phyloP scores from a whole-genome alignment of 2,888 invertebrate genomes.

The Nephrotoma guestfalica region DNA sequence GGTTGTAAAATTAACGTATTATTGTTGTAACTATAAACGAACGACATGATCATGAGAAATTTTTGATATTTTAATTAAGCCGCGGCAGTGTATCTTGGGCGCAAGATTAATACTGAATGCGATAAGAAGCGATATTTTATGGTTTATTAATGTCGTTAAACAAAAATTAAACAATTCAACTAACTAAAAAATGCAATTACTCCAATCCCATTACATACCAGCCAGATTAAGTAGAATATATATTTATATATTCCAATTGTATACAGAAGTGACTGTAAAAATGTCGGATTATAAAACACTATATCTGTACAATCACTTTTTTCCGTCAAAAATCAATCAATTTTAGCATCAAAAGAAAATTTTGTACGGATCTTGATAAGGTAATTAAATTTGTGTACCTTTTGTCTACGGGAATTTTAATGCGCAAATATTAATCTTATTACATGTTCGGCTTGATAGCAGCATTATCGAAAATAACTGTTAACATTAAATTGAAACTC shows the following conservation, averaged over 20 bases:
- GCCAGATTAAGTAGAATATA: not conserved
- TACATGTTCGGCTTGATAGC: not conserved
- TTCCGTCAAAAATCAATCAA: not conserved
- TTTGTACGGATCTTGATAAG: not conserved
- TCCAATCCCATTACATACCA: not conserved
- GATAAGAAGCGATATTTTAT: not conserved
- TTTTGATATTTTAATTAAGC: not conserved
- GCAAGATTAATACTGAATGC: not conserved
- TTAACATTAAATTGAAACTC: not conserved
- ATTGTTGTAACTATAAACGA: not conserved
- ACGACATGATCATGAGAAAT: not conserved
- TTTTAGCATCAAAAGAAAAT: not conserved
- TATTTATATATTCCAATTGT: not conserved
- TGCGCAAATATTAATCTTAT: not conserved
- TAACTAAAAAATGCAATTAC: not conserved
- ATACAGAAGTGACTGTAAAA: not conserved
- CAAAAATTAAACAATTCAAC: not conserved
- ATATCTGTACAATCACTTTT: not conserved
- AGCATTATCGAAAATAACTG: not conserved
- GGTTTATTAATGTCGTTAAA: not conserved
- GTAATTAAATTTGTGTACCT: not conserved
- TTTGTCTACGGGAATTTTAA: not conserved
- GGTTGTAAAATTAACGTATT: not conserved
- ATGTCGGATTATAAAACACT: not conserved
- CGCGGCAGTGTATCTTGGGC: not conserved